These are phyloP conservation scores for Percina caprodes DNA, from an alignment of 2,113 vertebrate genomes.

Conservation along the genomic window DNA sequence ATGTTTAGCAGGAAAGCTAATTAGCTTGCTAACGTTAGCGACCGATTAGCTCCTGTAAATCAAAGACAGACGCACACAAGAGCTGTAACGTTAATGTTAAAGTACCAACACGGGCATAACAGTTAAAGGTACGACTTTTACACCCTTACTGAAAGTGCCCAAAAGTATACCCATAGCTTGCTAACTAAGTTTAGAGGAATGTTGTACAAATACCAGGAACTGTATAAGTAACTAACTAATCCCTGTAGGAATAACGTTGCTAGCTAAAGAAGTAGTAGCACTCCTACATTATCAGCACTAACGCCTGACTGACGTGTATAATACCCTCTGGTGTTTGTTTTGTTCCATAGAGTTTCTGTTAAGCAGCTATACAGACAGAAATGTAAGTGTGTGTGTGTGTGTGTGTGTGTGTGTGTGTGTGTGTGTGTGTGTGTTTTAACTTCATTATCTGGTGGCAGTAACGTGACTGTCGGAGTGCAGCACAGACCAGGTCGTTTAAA, in stretches of 20 bases:
- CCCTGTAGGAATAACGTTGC: neutral
- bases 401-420: neutral
- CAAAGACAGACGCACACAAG: neutral
- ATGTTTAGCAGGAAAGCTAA: conserved; percentile 71
- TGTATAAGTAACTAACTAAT: neutral
- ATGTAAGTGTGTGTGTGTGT: neutral
- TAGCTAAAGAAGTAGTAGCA: too few relatives aligned
- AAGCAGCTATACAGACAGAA: too few relatives aligned
- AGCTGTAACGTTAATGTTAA: neutral
- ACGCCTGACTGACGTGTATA: neutral
- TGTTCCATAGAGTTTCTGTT: neutral
- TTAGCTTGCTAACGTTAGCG: conserved; percentile 62
- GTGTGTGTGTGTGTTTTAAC: neutral
- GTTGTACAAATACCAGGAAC: neutral
- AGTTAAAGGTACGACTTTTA: neutral
- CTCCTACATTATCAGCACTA: neutral
- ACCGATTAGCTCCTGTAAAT: conserved; percentile 18
- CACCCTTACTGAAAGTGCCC: fast-evolving
- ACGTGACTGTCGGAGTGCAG: neutral
- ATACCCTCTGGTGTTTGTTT: neutral
- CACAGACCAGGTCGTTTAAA: neutral
- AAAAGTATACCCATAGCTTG: neutral
- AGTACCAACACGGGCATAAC: neutral
- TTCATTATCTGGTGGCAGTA: neutral
- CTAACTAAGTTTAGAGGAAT: neutral